Percentiles rank a stretch among this genome's conserved stretches.
Conservation (phyloP, 2,113 vertebrate species). For the Percina caprodes region DNA sequence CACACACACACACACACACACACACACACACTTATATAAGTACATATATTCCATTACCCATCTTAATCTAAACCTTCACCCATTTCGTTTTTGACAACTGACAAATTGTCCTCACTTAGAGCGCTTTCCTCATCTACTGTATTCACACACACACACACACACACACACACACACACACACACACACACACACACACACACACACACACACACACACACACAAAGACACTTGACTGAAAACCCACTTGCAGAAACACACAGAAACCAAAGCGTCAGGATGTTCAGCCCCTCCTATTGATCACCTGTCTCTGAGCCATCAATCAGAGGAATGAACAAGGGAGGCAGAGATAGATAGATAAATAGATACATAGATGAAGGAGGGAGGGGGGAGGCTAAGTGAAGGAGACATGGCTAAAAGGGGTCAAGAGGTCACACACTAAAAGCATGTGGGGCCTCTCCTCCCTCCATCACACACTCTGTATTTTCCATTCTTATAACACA, state of each 20-base stretch:
- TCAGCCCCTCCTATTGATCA: constrained; percentile 72
- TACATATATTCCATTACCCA: constrained; percentile 59
- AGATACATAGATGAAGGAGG: background rate
- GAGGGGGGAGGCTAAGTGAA: constrained; percentile 55
- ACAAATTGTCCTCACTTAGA: constrained; percentile 68
- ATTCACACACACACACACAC: constrained; percentile 46
- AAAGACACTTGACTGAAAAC: background rate
- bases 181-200: constrained; percentile 6
- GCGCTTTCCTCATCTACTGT: constrained; percentile 56
- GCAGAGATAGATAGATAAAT: constrained; percentile 24
- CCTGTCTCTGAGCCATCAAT: constrained; percentile 74
- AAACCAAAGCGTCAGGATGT: constrained; percentile 70
- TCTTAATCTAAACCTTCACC: constrained; percentile 64
- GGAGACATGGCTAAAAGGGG: constrained; percentile 78
- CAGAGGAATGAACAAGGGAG: constrained; percentile 48
- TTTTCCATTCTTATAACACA: constrained; percentile 61
- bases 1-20: constrained; percentile 1
- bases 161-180: constrained; percentile 27
- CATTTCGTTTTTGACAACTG: constrained; percentile 68
- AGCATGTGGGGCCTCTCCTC: constrained; percentile 64
- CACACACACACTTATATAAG: constrained; percentile 31
- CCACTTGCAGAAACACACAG: background rate
- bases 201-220: constrained; percentile 40
- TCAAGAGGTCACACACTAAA: constrained; percentile 75
- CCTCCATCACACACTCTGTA: constrained; percentile 32